Conservation (phyloP, 1,140 invertebrate genomes). For the Dolichoris vasculosae region DNA sequence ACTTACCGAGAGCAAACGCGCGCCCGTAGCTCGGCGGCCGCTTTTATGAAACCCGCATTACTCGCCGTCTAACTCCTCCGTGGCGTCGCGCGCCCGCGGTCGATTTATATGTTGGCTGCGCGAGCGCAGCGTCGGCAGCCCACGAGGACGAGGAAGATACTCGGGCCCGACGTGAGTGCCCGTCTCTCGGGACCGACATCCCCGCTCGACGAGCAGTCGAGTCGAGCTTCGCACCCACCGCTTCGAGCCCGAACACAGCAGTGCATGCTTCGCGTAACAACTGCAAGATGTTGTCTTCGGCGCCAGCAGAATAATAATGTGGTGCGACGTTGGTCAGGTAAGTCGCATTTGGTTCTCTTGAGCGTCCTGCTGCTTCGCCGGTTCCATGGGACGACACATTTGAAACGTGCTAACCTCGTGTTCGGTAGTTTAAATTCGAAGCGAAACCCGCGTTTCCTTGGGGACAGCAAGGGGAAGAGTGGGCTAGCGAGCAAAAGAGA, state of each 20-base stretch:
- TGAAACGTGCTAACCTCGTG: conserved; percentile 76
- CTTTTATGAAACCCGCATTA: neutral
- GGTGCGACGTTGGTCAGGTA: conserved; percentile 75
- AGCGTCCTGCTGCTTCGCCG: neutral
- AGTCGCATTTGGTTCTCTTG: conserved; percentile 56
- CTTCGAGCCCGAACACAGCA: neutral
- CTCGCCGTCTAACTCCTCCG: neutral
- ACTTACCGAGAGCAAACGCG: neutral
- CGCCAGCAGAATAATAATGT: conserved; percentile 74
- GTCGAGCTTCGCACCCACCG: neutral
- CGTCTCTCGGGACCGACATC: neutral
- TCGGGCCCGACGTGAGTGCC: neutral
- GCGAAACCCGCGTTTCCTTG: conserved; percentile 76
- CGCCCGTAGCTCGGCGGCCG: neutral
- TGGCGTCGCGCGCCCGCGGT: neutral
- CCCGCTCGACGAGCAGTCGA: neutral
- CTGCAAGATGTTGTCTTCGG: conserved; percentile 73
- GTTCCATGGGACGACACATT: conserved; percentile 68
- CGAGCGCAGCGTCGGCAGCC: conserved; percentile 27
- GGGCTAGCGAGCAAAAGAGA: conserved; percentile 4
- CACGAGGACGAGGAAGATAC: conserved; percentile 28
- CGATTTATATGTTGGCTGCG: conserved; percentile 27
- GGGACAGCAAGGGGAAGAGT: conserved; percentile 48
- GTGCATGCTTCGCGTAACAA: conserved; percentile 67
- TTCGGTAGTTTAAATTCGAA: conserved; percentile 75